Evolutionary conservation across 2,113 vertebrate species (phyloP).

Genomic region (Labrus mixtus): DNA sequence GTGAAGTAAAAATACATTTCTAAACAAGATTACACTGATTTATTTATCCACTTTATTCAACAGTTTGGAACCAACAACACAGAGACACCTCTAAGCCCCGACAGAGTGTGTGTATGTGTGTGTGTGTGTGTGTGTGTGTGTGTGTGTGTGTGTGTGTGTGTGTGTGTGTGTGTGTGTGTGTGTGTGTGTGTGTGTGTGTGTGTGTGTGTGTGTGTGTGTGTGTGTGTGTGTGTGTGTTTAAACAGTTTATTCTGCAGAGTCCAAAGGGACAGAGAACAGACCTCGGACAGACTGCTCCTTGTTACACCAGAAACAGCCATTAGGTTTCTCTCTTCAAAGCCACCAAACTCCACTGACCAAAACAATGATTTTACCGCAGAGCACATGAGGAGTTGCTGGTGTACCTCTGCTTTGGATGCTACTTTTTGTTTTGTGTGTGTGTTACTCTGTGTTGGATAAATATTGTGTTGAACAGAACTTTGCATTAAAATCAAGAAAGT

Average conservation of each 20-base stretch:
- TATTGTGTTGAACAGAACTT: no score
- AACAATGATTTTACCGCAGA: no score
- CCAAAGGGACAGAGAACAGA: constrained; percentile 27
- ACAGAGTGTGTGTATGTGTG: not conserved
- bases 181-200: not conserved
- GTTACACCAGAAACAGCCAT: not conserved
- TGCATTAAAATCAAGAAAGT: no score
- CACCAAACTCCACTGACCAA: no score
- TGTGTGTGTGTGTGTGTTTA: constrained; percentile 23
- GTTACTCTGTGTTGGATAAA: no score
- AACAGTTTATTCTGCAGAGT: constrained; percentile 47
- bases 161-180: not conserved
- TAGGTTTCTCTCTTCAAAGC: no score
- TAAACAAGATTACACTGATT: no score
- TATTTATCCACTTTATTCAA: not conserved
- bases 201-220: not conserved
- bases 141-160: not conserved
- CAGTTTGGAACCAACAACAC: not conserved
- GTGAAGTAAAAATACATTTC: no score
- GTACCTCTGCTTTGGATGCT: no score
- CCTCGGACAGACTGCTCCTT: not conserved
- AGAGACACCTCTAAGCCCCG: not conserved
- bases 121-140: not conserved
- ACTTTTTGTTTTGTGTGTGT: no score
- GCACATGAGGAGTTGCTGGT: no score